Evolutionary conservation across 2,797 vertebrate species (phyloP).

Genomic region (Rhinichthys osculus): DNA sequence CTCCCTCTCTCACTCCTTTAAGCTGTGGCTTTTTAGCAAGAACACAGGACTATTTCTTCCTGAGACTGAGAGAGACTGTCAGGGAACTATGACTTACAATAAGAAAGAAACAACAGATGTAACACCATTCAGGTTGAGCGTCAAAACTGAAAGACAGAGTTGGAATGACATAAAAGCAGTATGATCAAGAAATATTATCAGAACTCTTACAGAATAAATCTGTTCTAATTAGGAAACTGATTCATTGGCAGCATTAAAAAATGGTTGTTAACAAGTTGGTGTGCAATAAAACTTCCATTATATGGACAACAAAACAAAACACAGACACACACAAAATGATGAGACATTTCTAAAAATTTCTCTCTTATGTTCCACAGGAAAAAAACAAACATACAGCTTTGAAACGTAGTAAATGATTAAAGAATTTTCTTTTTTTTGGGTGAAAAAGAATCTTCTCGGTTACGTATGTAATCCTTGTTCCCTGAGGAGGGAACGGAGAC

Average conservation of each 20-base stretch:
- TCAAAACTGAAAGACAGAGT: conserved; percentile 11
- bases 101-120: conserved; percentile 27
- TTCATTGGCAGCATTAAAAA: background rate
- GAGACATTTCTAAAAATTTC: background rate
- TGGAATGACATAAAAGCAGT: background rate
- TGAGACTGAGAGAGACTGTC: conserved; percentile 34
- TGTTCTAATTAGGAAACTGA: background rate
- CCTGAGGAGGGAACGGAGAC: too few species aligned
- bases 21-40: conserved; percentile 24
- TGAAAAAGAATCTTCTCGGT: too few species aligned
- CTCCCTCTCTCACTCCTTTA: conserved; percentile 25
- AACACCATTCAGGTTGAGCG: conserved; percentile 1
- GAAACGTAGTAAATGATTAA: background rate
- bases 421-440: background rate
- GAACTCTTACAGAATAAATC: background rate
- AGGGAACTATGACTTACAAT: conserved; percentile 22
- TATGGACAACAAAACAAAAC: background rate
- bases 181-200: background rate
- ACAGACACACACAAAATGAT: background rate
- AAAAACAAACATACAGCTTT: background rate
- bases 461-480: too few species aligned
- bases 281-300: background rate
- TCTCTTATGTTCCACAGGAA: background rate
- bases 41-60: conserved; percentile 54
- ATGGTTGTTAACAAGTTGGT: background rate